Base-by-base conservation (phyloP, 2,797 vertebrate species). In the Vespertilio murinus region DNA sequence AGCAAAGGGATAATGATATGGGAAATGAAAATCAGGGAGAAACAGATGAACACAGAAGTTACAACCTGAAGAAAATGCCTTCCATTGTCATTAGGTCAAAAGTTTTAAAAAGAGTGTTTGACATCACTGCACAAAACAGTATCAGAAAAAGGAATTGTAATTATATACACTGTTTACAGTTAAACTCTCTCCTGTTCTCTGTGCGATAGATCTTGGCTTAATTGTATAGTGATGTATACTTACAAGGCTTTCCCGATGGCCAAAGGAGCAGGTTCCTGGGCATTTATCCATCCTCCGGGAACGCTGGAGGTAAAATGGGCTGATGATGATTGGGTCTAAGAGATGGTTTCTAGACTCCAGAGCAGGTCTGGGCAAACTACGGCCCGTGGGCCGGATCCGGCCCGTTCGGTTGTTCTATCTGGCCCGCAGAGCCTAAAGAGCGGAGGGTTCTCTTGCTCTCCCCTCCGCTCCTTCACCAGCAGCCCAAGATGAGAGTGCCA, bases 51-150 rank as follows among this genome's bases (percentile, higher is more conserved):
- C 91, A 59, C 6, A 25, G 88, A 30, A 75, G 83, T 42, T 33
- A 0, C 0, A 33, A 56, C 74, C 77, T 28, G 65, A 38, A 95
- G 6, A 20, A 74, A 80, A 73, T 0, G 0, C 10, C 6, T 96
- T 69, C 40, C 56, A 30, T 13, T 86, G 71, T 8, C 0, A 0
- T 82, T 23, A 47, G 73, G 47, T 83, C 86, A 70, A 69, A 65
- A 54, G 81, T 33, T 40, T 42, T 38, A 28, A 54, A 33, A 28
- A n/a, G 25, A n/a, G 3, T 12, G 61, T 42, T 67, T 54, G 61
- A 93, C 64, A 56, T 80, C 38, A 25, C 6, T 42, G 16, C 4
- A 96, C 77, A 96, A 94, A 97, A 40, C 59, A 81, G 88, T 93
- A 88, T 56, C 81, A 79, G 49, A 56, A 81, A 65, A 70, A 40